These are phyloP conservation scores for Plodia interpunctella DNA, from an alignment of 1,140 invertebrate genomes.

Conservation along the genomic window DNA sequence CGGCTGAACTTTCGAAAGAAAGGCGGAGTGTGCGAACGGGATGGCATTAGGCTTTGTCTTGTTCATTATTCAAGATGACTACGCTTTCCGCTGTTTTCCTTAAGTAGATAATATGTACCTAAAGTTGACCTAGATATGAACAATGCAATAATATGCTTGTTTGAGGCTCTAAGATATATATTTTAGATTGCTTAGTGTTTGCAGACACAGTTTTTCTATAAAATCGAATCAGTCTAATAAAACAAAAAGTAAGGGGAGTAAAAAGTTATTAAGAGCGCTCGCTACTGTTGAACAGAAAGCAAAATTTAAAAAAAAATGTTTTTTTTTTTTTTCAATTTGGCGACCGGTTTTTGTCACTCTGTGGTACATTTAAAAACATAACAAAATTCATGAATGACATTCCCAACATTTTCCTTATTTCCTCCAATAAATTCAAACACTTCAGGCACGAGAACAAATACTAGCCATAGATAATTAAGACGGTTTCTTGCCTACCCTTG, in stretches of 20 bases:
- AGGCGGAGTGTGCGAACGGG: conserved; percentile 23
- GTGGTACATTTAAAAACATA: neutral
- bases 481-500: conserved; percentile 11
- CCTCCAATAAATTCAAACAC: neutral
- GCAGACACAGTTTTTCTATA: no score
- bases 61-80: conserved; percentile 37
- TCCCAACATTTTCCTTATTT: neutral
- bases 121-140: conserved; percentile 6
- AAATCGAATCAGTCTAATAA: no score
- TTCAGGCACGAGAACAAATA: neutral
- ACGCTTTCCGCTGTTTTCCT: conserved; percentile 27
- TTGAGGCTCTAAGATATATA: neutral
- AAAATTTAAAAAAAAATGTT: no score
- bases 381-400: neutral
- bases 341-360: no score
- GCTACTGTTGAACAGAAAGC: no score
- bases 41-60: conserved; percentile 22
- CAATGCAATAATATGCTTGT: neutral
- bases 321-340: no score
- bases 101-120: conserved; percentile 5
- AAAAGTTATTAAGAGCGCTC: no score
- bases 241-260: no score
- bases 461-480: conserved; percentile 9
- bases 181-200: no score
- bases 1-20: neutral